Conservation (phyloP, 2,888 invertebrate genomes). For the Tiphia femorata region DNA sequence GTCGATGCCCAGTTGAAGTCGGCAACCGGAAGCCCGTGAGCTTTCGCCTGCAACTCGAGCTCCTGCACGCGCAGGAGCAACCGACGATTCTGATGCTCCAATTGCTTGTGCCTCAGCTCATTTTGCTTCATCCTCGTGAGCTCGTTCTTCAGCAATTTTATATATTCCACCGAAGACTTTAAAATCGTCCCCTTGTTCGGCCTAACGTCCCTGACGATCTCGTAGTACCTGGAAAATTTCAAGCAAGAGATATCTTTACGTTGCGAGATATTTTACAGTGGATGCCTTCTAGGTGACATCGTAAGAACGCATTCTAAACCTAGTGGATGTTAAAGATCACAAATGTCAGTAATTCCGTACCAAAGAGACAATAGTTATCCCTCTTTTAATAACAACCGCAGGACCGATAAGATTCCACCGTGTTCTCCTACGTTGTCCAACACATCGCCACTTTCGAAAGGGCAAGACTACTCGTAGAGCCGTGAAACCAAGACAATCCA, state of each 20-base stretch:
- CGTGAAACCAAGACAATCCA: no score
- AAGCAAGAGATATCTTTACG: not conserved
- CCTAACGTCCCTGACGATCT: conserved; percentile 88
- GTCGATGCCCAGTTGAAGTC: conserved; percentile 73
- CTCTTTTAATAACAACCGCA: no score
- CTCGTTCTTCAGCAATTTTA: conserved; percentile 84
- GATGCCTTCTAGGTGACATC: no score
- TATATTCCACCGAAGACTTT: conserved; percentile 98
- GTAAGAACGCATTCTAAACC: no score
- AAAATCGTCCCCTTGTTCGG: conserved; percentile 97
- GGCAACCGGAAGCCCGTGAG: conserved; percentile 79
- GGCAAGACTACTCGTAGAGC: no score
- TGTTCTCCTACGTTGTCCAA: no score
- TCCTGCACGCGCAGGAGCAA: conserved; percentile 86
- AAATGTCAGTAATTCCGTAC: no score
- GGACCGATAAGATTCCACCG: no score
- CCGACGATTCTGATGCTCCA: conserved; percentile 87
- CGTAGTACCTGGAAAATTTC: conserved; percentile 82
- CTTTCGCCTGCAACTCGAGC: conserved; percentile 81
- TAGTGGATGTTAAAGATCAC: no score
- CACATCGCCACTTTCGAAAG: no score
- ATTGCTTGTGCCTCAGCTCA: conserved; percentile 83
- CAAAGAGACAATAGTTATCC: no score
- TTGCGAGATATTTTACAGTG: not conserved
- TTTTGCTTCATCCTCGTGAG: conserved; percentile 81